phyloP scores from a whole-genome alignment of 2,113 vertebrate species.

The Melozone crissalis region DNA sequence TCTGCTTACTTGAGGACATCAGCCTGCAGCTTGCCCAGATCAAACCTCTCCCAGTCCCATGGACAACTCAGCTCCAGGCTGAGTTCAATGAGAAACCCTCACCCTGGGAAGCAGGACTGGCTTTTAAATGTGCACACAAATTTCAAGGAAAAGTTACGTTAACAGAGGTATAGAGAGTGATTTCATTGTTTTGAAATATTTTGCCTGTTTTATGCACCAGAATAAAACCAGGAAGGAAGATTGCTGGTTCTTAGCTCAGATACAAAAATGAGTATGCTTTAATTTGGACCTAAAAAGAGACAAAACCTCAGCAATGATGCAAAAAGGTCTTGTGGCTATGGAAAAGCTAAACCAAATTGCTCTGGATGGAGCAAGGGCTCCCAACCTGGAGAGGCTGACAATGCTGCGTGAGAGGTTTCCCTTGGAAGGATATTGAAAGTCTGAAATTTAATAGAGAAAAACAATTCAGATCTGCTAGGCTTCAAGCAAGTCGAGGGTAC shows the following conservation, averaged over 20 bases:
- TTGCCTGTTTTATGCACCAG: neutral
- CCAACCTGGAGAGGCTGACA: neutral
- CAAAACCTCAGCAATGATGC: neutral
- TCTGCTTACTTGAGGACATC: neutral
- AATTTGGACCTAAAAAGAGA: neutral
- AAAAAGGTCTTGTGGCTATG: neutral
- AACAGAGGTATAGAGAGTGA: neutral
- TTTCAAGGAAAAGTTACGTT: neutral
- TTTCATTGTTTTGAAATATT: neutral
- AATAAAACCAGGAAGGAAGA: neutral
- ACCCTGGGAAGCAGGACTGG: neutral
- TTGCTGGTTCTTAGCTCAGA: neutral
- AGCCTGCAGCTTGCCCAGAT: neutral
- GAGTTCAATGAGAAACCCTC: neutral
- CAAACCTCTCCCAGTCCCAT: neutral
- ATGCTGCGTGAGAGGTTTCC: neutral
- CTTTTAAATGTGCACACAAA: neutral
- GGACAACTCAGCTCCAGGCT: neutral
- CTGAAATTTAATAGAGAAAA: conserved; percentile 61
- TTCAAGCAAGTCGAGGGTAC: conserved; percentile 48
- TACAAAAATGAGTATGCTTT: neutral
- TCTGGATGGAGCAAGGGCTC: neutral
- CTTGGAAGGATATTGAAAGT: neutral
- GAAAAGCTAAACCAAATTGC: neutral
- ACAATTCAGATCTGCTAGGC: conserved; percentile 17